Conservation (phyloP, 92 coral and sea anemone genomes). For the Epizoanthus scotinus region DNA sequence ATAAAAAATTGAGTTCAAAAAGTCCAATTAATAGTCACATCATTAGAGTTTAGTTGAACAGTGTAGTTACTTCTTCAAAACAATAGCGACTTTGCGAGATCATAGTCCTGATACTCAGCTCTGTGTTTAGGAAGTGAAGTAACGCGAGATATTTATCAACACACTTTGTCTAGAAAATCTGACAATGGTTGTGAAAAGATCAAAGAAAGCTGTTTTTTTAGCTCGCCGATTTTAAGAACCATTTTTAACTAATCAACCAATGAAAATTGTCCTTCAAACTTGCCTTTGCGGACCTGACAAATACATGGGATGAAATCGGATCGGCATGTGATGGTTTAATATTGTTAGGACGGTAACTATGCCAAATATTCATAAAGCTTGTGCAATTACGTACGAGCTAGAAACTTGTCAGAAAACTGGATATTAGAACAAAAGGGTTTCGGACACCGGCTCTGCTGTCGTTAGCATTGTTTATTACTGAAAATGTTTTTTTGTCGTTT, state of each 20-base stretch:
- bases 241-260: neutral
- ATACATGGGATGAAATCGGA: conserved; percentile 7
- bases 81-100: no score
- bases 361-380: conserved; percentile 10
- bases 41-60: no score
- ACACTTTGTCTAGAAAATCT: no score
- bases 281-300: neutral
- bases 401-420: conserved; percentile 1
- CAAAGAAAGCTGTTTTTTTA: no score
- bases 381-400: neutral
- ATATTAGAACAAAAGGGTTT: conserved; percentile 4
- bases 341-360: neutral
- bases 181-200: no score
- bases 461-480: neutral
- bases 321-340: neutral
- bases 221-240: neutral
- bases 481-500: neutral
- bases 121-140: no score
- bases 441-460: neutral
- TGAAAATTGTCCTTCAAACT: neutral
- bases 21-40: no score
- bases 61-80: no score
- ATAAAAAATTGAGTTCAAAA: no score
- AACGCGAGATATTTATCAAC: no score
- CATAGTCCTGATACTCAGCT: no score